phyloP scores from a whole-genome alignment of 2,113 vertebrate genomes.

The Pterocles burchelli region DNA sequence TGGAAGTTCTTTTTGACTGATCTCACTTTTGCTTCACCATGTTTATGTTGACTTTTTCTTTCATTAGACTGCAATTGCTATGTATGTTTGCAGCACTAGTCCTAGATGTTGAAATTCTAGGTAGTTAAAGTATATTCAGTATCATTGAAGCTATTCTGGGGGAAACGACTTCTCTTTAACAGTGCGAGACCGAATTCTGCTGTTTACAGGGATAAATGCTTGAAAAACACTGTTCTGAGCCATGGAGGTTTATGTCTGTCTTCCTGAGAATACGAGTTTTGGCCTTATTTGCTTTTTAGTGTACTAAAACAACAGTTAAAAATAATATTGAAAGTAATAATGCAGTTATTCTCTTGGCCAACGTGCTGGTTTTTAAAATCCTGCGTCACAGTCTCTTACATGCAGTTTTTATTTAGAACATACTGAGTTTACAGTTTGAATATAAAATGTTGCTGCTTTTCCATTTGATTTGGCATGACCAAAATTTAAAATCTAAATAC shows the following conservation, averaged over 20 bases:
- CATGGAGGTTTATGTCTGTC: not conserved
- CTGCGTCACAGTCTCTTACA: not conserved
- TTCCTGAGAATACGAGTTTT: not conserved
- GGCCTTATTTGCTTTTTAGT: not conserved
- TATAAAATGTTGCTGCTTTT: constrained; percentile 4
- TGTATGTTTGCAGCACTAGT: not conserved
- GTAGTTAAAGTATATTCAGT: not conserved
- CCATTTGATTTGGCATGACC: not conserved
- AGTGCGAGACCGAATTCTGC: not conserved
- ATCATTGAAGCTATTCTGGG: not conserved
- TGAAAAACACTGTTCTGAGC: not conserved
- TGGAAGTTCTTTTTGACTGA: not conserved
- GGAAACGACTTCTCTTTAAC: accelerated
- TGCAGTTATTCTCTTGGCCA: not conserved
- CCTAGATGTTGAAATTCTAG: not conserved
- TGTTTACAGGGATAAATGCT: not conserved
- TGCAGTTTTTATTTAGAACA: not conserved
- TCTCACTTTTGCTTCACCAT: not conserved
- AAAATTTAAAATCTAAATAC: not conserved
- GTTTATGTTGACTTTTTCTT: constrained; percentile 2
- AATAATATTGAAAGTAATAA: not conserved
- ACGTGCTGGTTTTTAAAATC: not conserved
- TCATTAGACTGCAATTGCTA: not conserved
- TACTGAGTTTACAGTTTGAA: not conserved
- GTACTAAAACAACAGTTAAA: not conserved